A percentile compares a stretch with the other conserved stretches of the same genome.
These are phyloP conservation scores for Raja brachyura DNA, from an alignment of 2,113 vertebrate genomes.

Conservation along the genomic window DNA sequence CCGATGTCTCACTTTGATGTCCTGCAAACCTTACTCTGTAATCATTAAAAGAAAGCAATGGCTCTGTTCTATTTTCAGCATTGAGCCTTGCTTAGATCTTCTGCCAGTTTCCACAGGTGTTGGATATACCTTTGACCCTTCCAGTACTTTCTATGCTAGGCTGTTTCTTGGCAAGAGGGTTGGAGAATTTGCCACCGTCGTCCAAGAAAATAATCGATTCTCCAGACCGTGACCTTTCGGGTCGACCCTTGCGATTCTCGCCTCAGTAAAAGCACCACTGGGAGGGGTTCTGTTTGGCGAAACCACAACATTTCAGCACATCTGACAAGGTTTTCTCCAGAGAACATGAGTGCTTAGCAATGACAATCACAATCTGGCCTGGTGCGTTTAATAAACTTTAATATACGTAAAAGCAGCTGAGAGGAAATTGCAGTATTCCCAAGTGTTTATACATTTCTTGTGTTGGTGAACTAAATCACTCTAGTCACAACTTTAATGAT, in stretches of 20 bases:
- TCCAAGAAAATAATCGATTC: neutral
- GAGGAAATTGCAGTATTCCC: conserved; percentile 1
- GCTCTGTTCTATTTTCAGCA: neutral
- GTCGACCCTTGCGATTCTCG: neutral
- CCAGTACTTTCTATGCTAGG: no score
- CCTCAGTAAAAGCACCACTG: neutral
- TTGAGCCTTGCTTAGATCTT: neutral
- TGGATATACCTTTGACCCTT: neutral
- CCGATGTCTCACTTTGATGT: neutral
- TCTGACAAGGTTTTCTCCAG: neutral
- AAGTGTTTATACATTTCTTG: neutral
- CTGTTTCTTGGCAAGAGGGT: neutral
- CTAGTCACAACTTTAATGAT: neutral
- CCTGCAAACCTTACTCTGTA: neutral
- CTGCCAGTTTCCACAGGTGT: conserved; percentile 12
- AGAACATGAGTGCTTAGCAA: neutral
- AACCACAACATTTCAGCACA: neutral
- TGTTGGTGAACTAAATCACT: neutral
- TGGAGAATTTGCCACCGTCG: neutral
- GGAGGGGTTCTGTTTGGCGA: neutral
- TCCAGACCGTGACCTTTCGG: neutral
- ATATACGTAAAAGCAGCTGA: neutral
- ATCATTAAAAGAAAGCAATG: neutral
- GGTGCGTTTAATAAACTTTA: neutral
- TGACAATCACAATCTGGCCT: neutral